Evolutionary conservation across 2,113 vertebrate genomes (phyloP), one percentile per base, ranked within the genome.

Genomic region (Pseudorasbora parva): DNA sequence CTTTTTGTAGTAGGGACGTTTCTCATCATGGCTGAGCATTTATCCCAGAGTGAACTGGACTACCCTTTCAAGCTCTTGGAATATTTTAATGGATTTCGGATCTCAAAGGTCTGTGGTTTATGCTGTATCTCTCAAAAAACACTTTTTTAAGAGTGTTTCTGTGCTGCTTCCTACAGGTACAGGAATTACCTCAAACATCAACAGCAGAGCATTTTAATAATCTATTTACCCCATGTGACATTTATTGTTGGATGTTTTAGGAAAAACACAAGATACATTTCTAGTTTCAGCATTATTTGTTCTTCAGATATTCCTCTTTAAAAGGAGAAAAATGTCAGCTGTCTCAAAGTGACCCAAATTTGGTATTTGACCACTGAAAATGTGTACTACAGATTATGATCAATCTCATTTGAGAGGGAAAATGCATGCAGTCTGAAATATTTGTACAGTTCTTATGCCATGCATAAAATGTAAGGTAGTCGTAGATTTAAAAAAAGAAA

Each of bases 31-130:
- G 93, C 94, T 11, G 92, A 92, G 59, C 90, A 92, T 80, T 85
- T 94, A 5, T 94, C 94, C 60, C 93, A 93, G 84, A 94, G 92
- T 72, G 94, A 95, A 85, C 92, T 94, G 86, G 92, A 93, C 82
- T 95, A 94, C 27, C 94, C 94, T 0, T 93, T 93, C 77, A 94
- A 93, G 90, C 93, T 95, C 25, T 88, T 95, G 87, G 93, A 95
- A 83, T 95, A 94, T 84, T 86, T 95, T 66, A 93, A 93, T 73
- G 93, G 94, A 72, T 95, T 92, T 90, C 91, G 90, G 80, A 84
- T 94, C 37, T 95, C 94, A 0, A 94, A 94, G 93, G 94, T 94
- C 17, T 49, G 74, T 37, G 30, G 12, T 43, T 25, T 23, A 23
- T 78, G 21, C 37, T 72, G 19, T 45, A 7, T 57, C 11, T 30